Conservation (phyloP, 2,888 invertebrate genomes). For the Cremastinae sp. region DNA sequence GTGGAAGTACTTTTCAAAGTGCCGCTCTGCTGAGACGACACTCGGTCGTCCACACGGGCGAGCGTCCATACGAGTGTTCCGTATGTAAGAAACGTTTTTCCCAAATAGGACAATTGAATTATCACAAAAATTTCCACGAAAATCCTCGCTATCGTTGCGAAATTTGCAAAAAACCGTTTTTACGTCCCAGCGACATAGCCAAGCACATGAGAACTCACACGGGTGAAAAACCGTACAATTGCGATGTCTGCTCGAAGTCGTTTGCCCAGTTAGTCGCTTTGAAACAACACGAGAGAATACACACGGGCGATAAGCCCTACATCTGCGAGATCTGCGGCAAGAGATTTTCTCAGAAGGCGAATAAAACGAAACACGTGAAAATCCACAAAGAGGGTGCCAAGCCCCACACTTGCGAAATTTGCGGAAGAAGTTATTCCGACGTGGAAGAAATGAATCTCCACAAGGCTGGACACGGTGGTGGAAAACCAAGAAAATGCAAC, state of each 20-base stretch:
- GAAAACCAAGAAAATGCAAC: conserved; percentile 64
- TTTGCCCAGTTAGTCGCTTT: conserved; percentile 64
- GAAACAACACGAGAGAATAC: conserved; percentile 65
- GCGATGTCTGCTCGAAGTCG: conserved; percentile 62
- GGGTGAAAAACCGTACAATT: conserved; percentile 65
- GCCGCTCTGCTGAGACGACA: conserved; percentile 61
- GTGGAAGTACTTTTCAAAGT: conserved; percentile 59
- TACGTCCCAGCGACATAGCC: conserved; percentile 66
- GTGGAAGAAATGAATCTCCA: conserved; percentile 65
- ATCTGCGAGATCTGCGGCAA: conserved; percentile 65
- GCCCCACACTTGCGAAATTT: conserved; percentile 64
- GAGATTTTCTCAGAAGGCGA: conserved; percentile 65
- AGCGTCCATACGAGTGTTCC: conserved; percentile 62
- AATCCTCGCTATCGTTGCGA: conserved; percentile 67
- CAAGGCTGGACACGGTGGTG: conserved; percentile 65
- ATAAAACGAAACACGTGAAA: conserved; percentile 66
- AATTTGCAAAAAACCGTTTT: conserved; percentile 65
- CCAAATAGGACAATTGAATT: conserved; percentile 66
- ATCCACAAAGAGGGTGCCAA: conserved; percentile 67
- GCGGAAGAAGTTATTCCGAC: conserved; percentile 65
- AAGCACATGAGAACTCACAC: conserved; percentile 67
- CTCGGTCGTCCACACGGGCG: conserved; percentile 61
- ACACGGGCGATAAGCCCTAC: conserved; percentile 66
- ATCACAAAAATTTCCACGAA: conserved; percentile 64
- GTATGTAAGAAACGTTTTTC: conserved; percentile 63